Evolutionary conservation across 2,113 vertebrate genomes (phyloP), one percentile per base, ranked within the genome.

Genomic region (Chlorodrepanis virens): DNA sequence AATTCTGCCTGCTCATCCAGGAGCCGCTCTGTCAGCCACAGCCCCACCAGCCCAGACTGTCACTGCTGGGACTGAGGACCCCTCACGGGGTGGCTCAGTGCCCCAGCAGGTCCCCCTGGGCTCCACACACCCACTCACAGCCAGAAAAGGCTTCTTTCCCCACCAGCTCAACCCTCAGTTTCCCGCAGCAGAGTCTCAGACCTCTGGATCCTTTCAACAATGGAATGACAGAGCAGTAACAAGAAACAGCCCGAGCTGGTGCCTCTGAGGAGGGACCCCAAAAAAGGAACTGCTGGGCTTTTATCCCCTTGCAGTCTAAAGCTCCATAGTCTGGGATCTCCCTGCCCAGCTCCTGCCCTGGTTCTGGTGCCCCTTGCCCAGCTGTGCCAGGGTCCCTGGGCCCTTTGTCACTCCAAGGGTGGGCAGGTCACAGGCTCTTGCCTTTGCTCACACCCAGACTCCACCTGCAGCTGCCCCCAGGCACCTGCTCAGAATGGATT

Each of bases 341-440:
- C 20, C 39, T 53, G 69, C 39, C 39, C 19, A 6, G 33, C 39
- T 14, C 33, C 53, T 52, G 77, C 1, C 1, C 14, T 33, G 50
- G 27, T 68, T 39, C 45, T 75, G 39, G 23, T 14, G 20, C 35
- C 45, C 39, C 35, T 49, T 2, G 11, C 16, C 42, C 6, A 0
- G 49, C 39, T 40, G 18, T 71, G 49, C 35, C 56, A 8, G 9
- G 22, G 5, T 39, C 39, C 40, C 47, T 22, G 18, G 22, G 63
- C 18, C 17, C 39, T 40, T 3, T 9, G n/a, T 2, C 40, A 11
- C 3, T 3, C 56, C 3, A 3, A 25, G 47, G 4, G 4, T 1
- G 42, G n/a, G 27, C 52, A 67, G 57, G 19, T 9, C 52, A 28
- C 6, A 10, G 37, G 37, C 10, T 33, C 42, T 8, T 19, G 3